Evolutionary conservation across 2,113 vertebrate species (phyloP).

Genomic region (Tragelaphus strepsiceros): DNA sequence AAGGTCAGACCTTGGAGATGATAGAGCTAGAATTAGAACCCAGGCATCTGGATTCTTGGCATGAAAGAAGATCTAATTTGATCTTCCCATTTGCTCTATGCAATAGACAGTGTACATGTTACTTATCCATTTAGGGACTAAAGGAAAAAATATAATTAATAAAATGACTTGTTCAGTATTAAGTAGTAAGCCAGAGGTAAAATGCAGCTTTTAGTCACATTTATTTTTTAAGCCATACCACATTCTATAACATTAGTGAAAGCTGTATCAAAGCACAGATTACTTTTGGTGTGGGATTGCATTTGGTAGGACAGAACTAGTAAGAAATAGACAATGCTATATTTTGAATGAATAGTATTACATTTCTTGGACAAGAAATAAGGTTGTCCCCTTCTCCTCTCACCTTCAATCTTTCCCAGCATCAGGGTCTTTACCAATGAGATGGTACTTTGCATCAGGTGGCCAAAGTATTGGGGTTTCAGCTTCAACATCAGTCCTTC

Average conservation of each 20-base stretch:
- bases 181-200: not conserved
- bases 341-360: not conserved
- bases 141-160: not conserved
- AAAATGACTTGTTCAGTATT: not conserved
- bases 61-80: not conserved
- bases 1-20: not conserved
- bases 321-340: not conserved
- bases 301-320: not conserved
- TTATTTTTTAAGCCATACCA: not conserved
- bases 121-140: not conserved
- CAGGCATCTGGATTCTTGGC: not conserved
- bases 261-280: not conserved
- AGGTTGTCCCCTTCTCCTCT: not conserved
- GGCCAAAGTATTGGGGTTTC: not conserved
- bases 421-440: not conserved
- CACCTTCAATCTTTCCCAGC: not conserved
- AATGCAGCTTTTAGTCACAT: not conserved
- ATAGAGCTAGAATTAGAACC: not conserved
- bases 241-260: not conserved
- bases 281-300: not conserved
- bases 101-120: not conserved
- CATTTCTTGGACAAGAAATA: not conserved
- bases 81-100: not conserved
- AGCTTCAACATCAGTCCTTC: not conserved
- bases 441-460: accelerated